phyloP scores from a whole-genome alignment of 2,113 vertebrate species.

The Origma solitaria region DNA sequence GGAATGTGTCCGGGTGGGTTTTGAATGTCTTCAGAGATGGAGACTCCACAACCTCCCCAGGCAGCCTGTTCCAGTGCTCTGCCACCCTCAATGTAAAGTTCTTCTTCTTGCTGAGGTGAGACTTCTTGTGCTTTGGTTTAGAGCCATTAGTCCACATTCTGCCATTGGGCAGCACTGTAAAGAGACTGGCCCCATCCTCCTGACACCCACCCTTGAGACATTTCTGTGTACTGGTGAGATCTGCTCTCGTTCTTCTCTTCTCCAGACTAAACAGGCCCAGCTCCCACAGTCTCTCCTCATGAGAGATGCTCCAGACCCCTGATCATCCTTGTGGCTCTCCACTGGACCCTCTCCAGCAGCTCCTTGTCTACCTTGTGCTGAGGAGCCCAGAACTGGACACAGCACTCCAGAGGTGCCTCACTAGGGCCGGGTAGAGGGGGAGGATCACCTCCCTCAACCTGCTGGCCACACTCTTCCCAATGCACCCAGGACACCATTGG shows the following conservation, averaged over 20 bases:
- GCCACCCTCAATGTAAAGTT: neutral
- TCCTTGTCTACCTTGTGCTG: neutral
- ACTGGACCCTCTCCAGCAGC: too few species aligned
- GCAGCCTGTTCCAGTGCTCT: neutral
- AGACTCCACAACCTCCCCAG: neutral
- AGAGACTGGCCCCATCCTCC: neutral
- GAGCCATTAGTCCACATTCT: neutral
- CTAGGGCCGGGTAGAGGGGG: neutral
- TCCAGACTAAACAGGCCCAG: too few species aligned
- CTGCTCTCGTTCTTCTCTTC: neutral
- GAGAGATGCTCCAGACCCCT: too few species aligned
- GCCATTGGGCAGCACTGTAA: neutral
- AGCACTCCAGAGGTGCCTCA: neutral
- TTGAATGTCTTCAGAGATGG: neutral
- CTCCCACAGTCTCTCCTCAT: too few species aligned
- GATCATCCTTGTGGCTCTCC: too few species aligned
- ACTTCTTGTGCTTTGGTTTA: neutral
- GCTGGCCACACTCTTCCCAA: neutral
- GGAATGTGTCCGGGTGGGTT: fast-evolving
- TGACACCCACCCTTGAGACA: neutral
- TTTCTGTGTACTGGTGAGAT: neutral
- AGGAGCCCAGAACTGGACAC: neutral
- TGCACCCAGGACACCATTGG: neutral
- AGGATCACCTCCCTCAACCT: neutral
- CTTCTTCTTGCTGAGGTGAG: neutral